Base-by-base conservation (phyloP, 1,140 invertebrate genomes). In the Adoxophyes honmai region DNA sequence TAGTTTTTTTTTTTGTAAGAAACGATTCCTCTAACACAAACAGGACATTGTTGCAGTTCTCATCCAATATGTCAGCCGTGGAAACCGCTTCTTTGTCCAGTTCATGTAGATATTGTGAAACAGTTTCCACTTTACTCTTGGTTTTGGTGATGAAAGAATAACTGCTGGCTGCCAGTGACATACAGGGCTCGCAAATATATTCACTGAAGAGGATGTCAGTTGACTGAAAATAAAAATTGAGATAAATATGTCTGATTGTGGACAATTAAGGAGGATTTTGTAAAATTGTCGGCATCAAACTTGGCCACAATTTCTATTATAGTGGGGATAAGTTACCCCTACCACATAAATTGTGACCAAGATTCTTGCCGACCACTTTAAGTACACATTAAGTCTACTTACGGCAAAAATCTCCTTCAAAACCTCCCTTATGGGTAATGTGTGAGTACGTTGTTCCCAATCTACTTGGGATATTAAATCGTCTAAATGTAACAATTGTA, bases 401-500 rank as follows among this genome's bases (percentile, higher is more conserved):
- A 48, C 42, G 21, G 10, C 42, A 48, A 48, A 48, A n/a, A 48
- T 28, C 6, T 10, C 42, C 21, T 48, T 18, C 21, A 48, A 18
- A 21, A 48, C 8, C 2, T 48, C 42, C 21, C 21, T 48, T 28
- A 13, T 21, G 16, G 8, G 42, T 28, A 28, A n/a, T n/a, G n/a
- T n/a, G n/a, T n/a, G n/a, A n/a, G 21, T 5, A 2, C 10, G 11
- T 48, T 13, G 42, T 5, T 28, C 42, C 9, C n/a, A 33, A 15
- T 44, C 16, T 48, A 11, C 16, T 13, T n/a, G 5, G 4, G 21
- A 4, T 14, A 48, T 4, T 1, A 1, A 33, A 13, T 48, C 10
- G 6, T 48, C 16, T n/a, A 48, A 48, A 28, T 48, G 42, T 10
- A 48, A 11, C 28, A 48, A 48, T 21, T 48, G n/a, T n/a, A n/a